Evolutionary conservation across 1,140 invertebrate genomes (phyloP).

Genomic region (Hermatobates lingyangjiaoensis): DNA sequence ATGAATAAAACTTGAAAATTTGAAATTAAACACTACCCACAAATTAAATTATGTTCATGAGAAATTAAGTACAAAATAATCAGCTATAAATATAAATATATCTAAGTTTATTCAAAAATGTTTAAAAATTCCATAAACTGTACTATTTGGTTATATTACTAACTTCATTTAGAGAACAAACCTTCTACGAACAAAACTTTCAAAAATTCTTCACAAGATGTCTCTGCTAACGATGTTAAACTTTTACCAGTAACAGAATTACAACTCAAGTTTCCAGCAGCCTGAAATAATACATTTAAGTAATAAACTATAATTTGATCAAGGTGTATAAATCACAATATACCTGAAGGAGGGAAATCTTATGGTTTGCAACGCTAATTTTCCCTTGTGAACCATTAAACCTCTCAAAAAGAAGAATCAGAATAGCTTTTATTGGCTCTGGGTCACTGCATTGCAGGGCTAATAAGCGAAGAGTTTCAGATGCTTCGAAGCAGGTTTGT

Average conservation of each 20-base stretch:
- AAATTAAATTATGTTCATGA: background rate
- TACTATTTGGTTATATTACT: background rate
- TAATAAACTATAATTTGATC: background rate
- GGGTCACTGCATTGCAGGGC: slow-evolving; percentile 51
- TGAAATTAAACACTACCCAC: background rate
- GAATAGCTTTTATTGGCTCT: slow-evolving; percentile 41
- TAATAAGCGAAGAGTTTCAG: slow-evolving; percentile 43
- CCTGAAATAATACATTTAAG: slow-evolving; percentile 27
- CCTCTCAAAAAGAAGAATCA: slow-evolving; percentile 58
- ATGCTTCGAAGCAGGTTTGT: slow-evolving; percentile 45
- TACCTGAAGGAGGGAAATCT: slow-evolving; percentile 70
- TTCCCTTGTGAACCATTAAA: slow-evolving; percentile 85
- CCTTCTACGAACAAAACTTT: slow-evolving; percentile 73
- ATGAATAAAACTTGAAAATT: background rate
- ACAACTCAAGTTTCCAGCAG: slow-evolving; percentile 58
- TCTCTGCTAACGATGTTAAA: slow-evolving; percentile 36
- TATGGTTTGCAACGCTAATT: slow-evolving; percentile 68
- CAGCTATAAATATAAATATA: background rate
- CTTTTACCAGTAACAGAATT: slow-evolving; percentile 42
- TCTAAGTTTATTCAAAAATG: background rate
- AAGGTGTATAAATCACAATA: slow-evolving; percentile 12
- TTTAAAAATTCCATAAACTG: background rate
- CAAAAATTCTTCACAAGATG: slow-evolving; percentile 44
- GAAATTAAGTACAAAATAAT: background rate
- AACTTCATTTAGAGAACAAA: slow-evolving; percentile 27